Base-by-base conservation (phyloP, 2,113 vertebrate species). In the Halcyon senegalensis region DNA sequence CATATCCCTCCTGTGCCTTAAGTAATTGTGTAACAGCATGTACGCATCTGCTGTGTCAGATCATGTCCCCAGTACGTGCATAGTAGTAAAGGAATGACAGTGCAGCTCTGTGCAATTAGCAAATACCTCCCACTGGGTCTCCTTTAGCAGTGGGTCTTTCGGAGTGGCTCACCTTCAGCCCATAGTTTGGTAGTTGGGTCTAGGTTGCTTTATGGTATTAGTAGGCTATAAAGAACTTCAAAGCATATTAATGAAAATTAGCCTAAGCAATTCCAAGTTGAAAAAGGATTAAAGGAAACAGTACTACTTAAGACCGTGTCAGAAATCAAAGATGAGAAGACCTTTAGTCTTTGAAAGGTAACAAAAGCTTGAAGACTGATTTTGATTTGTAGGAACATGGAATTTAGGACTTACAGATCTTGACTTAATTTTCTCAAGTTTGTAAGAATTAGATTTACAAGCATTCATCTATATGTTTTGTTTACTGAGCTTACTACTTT, bases 261-360 rank as follows among this genome's bases (percentile, higher is more conserved):
- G 69, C n/a, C 62, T 75, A 94, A 67, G 87, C 62, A 63, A 93
- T 55, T 74, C 25, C 87, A 91, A 58, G 33, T 24, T 50, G n/a
- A 86, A 94, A 87, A 43, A 91, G 66, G 66, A 89, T 75, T 91
- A 89, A 91, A 89, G 31, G n/a, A 89, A 96, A 81, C 7, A 27
- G 23, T 82, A 37, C 21, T 51, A 43, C 15, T 60, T 48, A 31
- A 75, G 66, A 83, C 17, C 43, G 33, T 35, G 41, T 84, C 46
- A 64, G 48, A 89, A 95, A 48, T 51, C 81, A 78, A n/a, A 83
- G 25, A 31, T 81, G 41, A 74, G 60, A 93, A 25, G 28, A 84
- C 20, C 8, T 8, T 39, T 14, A n/a, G 50, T 43, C 50, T 93
- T 64, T 67, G 33, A 81, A 63, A 82, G 35, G 23, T 24, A 91